Percentiles rank a stretch among this genome's conserved stretches.
Conservation (phyloP, 2,797 vertebrate genomes). For the Acipenser transmontanus region DNA sequence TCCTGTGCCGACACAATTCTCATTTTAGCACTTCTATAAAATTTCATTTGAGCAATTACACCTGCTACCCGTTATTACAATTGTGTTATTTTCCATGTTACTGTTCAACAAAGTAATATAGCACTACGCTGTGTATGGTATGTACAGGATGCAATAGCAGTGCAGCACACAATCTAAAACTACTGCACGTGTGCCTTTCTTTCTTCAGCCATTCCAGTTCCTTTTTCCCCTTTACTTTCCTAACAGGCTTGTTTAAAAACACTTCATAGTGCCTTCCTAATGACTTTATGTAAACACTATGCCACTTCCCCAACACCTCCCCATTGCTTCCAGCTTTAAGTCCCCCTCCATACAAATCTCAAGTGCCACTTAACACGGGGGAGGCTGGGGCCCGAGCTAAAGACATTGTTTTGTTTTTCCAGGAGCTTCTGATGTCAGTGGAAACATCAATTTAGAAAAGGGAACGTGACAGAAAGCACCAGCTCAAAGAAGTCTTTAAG, state of each 20-base stretch:
- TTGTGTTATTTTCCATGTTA: no score
- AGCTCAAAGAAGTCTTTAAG: not conserved
- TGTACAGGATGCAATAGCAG: no score
- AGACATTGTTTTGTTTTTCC: constrained; percentile 8
- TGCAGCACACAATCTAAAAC: no score
- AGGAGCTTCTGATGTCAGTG: not conserved
- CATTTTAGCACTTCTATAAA: no score
- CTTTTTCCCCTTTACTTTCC: constrained; percentile 24
- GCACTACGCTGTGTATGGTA: no score
- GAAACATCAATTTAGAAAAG: not conserved
- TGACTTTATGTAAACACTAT: constrained; percentile 32
- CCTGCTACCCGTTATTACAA: no score
- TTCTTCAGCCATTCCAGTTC: constrained; percentile 9
- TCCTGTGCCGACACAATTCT: no score
- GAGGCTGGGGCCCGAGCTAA: constrained; percentile 49
- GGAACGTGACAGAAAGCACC: constrained; percentile 1
- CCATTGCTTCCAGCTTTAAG: constrained; percentile 18
- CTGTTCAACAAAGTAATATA: no score
- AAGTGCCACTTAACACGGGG: constrained; percentile 58
- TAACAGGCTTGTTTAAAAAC: constrained; percentile 35
- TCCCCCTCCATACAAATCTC: constrained; percentile 53
- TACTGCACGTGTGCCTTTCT: not conserved
- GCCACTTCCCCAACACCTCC: constrained; percentile 23
- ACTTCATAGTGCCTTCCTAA: constrained; percentile 32
- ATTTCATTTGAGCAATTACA: no score